Percentiles rank a stretch among this genome's conserved stretches.
phyloP scores from a whole-genome alignment of 1,140 invertebrate species.

The Scaptomyza montana region DNA sequence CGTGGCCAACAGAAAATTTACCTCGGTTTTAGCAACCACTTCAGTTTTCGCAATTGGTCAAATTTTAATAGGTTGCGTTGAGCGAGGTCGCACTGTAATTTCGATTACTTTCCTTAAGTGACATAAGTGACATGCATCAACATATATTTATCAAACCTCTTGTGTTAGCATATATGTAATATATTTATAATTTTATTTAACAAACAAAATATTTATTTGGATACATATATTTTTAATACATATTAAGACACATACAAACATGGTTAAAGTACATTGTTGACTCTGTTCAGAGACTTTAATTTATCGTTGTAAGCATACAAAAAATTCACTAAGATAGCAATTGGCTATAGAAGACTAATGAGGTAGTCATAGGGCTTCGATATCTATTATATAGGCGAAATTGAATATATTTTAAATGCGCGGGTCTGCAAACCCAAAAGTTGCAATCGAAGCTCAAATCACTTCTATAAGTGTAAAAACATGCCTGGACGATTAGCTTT shows the following conservation, averaged over 20 bases:
- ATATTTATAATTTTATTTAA: conserved; percentile 17
- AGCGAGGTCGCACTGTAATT: too few species aligned
- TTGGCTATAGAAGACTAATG: conserved; percentile 60
- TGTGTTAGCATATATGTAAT: conserved; percentile 8
- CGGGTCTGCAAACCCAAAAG: neutral
- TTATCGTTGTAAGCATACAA: neutral
- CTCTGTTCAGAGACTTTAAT: conserved; percentile 9
- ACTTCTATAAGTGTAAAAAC: conserved; percentile 41
- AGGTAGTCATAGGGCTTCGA: conserved; percentile 57
- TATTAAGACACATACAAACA: conserved; percentile 43
- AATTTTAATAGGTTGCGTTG: neutral
- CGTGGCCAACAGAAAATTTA: too few species aligned
- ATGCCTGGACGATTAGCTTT: conserved; percentile 77
- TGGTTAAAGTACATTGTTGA: conserved; percentile 57
- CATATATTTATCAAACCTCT: conserved; percentile 2
- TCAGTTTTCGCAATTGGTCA: too few species aligned
- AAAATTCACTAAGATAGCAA: too few species aligned
- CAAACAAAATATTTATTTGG: conserved; percentile 1
- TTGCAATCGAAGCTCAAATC: neutral
- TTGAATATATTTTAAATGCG: conserved; percentile 1
- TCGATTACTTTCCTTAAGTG: too few species aligned
- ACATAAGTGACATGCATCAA: too few species aligned
- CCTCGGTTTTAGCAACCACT: too few species aligned
- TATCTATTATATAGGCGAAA: neutral
- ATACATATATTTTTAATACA: conserved; percentile 28